phyloP scores from a whole-genome alignment of 2,113 vertebrate genomes.

The Oncorhynchus tshawytscha region DNA sequence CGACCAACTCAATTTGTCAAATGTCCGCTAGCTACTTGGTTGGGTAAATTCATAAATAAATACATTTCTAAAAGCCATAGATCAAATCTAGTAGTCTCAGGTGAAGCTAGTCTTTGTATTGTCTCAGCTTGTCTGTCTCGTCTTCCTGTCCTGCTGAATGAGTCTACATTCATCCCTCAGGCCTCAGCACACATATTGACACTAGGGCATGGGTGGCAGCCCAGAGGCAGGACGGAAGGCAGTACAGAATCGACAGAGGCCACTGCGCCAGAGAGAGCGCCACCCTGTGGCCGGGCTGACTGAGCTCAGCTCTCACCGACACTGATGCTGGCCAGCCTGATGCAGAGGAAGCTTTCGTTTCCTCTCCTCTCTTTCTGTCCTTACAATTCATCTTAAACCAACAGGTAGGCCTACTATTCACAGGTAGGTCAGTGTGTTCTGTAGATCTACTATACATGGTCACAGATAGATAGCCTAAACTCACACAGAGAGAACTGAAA shows the following conservation, averaged over 20 bases:
- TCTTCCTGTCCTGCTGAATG: constrained; percentile 38
- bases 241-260: constrained; percentile 40
- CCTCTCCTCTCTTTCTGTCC: constrained; percentile 7
- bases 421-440: constrained; percentile 34
- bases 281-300: constrained; percentile 40
- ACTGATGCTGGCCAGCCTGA: not conserved
- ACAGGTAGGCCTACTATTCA: not conserved
- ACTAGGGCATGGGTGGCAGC: constrained; percentile 30
- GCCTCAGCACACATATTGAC: constrained; percentile 54
- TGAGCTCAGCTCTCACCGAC: constrained; percentile 41
- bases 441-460: constrained; percentile 39
- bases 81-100: constrained; percentile 49
- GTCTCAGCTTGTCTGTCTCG: constrained; percentile 33
- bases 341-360: constrained; percentile 20
- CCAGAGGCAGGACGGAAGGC: constrained; percentile 45
- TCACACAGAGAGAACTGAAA: constrained; percentile 44
- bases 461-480: constrained; percentile 57
- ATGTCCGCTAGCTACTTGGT: constrained; percentile 64
- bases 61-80: constrained; percentile 60
- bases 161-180: constrained; percentile 56
- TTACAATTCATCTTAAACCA: constrained; percentile 29
- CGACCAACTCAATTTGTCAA: constrained; percentile 39
- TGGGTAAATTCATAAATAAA: constrained; percentile 59
- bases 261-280: constrained; percentile 45
- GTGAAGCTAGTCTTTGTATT: constrained; percentile 42